Evolutionary conservation across 2,888 invertebrate species (phyloP), one percentile per base, ranked within the genome.

Genomic region (Scelioninae gen. 1): DNA sequence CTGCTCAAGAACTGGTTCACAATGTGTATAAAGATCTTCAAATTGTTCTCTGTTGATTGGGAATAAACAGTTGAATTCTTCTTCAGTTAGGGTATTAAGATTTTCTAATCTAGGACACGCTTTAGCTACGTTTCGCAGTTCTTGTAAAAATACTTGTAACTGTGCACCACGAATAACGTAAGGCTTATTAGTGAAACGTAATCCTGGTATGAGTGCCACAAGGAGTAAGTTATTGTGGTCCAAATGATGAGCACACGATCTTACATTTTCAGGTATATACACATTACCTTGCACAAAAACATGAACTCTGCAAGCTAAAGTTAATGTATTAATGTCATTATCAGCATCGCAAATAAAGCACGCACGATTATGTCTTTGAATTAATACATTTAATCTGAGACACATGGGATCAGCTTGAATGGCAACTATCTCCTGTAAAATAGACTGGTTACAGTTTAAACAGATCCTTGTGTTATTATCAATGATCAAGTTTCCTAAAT

Each of bases 41-140:
- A 81, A 81, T 43, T 80, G 58, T 29, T 63, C 69, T 47, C 78
- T 78, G 7, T 38, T 55, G n/a, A 81, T 69, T 4, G 80, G 65
- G n/a, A 55, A 43, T n/a, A 43, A n/a, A 43, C n/a, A 43, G 10
- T 9, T 6, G n/a, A 43, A 43, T 11, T 43, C 43, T 11, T 43
- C 23, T 23, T 23, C 23, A 23, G 23, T 23, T 23, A 38, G 38
- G 38, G 38, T 38, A 38, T 38, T 38, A 62, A 9, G 43, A 9
- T 45, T 40, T 9, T 38, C 38, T 38, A 15, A 38, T 38, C 38
- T 38, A 15, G 13, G 13, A 51, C 16, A 55, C 29, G 31, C 23
- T 29, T 15, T 38, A 38, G 38, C 38, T 38, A 38, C 38, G 10
- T 38, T 9, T 38, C 23, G 23, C 23, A 23, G 23, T 23, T 23